These are phyloP conservation scores for Cantharis nigra DNA, from an alignment of 2,888 invertebrate genomes.

Conservation along the genomic window DNA sequence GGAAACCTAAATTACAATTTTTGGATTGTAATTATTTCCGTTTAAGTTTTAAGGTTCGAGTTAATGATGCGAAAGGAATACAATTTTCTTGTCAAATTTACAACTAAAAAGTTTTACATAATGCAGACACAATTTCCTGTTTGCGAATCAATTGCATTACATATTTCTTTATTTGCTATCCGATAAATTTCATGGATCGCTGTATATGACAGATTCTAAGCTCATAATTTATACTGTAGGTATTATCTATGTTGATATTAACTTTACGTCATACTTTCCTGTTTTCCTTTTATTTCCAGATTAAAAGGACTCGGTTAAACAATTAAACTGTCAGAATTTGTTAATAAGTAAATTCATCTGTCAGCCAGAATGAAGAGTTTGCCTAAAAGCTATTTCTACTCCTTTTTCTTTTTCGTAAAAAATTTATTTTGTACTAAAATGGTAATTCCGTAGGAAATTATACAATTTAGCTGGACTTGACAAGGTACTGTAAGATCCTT, in stretches of 20 bases:
- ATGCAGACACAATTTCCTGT: background rate
- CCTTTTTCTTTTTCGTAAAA: background rate
- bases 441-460: slow-evolving; percentile 27
- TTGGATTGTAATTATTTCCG: background rate
- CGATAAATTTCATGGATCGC: background rate
- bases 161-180: background rate
- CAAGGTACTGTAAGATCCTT: slow-evolving; percentile 25
- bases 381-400: background rate
- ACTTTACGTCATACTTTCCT: background rate
- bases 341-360: background rate
- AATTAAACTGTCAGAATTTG: background rate
- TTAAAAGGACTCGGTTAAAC: background rate
- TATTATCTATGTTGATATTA: background rate
- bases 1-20: background rate
- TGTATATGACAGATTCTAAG: background rate
- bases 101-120: background rate
- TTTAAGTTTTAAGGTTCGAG: background rate
- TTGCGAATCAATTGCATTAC: background rate
- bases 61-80: background rate
- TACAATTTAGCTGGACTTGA: slow-evolving; percentile 27
- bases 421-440: slow-evolving; percentile 7
- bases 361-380: background rate
- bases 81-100: background rate
- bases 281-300: background rate
- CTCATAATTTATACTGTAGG: background rate